Percentiles rank a stretch among this genome's conserved stretches.
Evolutionary conservation across 2,797 vertebrate species (phyloP).

Genomic region (Meda fulgida): DNA sequence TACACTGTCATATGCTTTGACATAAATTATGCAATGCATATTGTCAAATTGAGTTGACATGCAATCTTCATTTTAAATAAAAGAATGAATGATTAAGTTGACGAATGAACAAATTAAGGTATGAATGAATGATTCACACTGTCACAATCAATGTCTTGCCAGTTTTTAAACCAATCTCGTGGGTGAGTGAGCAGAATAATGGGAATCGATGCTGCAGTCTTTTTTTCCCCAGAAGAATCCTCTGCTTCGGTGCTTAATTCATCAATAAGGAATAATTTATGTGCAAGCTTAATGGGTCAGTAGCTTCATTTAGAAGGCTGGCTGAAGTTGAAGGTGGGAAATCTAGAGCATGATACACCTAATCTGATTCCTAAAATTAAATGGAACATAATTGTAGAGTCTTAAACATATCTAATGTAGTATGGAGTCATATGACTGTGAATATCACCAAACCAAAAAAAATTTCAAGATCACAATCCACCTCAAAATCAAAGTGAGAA

Average conservation of each 20-base stretch:
- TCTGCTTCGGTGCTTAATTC: slow-evolving; percentile 35
- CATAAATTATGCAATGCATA: background rate
- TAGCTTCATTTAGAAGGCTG: slow-evolving; percentile 38
- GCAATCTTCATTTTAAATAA: background rate
- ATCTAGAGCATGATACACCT: slow-evolving; percentile 29
- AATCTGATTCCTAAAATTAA: slow-evolving; percentile 37
- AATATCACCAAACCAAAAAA: background rate
- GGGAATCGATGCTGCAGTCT: slow-evolving; percentile 11
- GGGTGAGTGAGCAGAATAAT: slow-evolving; percentile 34
- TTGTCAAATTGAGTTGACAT: slow-evolving; percentile 3
- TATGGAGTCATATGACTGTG: background rate
- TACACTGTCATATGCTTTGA: background rate
- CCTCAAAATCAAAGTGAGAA: background rate
- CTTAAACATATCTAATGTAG: slow-evolving; percentile 11
- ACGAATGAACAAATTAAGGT: slow-evolving; percentile 10
- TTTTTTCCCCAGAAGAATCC: background rate
- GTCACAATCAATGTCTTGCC: slow-evolving; percentile 5
- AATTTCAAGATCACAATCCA: slow-evolving; percentile 5
- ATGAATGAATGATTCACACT: slow-evolving; percentile 20
- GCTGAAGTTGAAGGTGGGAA: slow-evolving; percentile 1
- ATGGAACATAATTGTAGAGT: slow-evolving; percentile 1
- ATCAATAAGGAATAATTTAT: slow-evolving; percentile 45
- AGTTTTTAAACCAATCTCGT: slow-evolving; percentile 3
- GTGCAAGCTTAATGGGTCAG: slow-evolving; percentile 37
- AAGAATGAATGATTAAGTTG: background rate